Conservation (phyloP, 2,113 vertebrate genomes). For the Poeciliopsis occidentalis region DNA sequence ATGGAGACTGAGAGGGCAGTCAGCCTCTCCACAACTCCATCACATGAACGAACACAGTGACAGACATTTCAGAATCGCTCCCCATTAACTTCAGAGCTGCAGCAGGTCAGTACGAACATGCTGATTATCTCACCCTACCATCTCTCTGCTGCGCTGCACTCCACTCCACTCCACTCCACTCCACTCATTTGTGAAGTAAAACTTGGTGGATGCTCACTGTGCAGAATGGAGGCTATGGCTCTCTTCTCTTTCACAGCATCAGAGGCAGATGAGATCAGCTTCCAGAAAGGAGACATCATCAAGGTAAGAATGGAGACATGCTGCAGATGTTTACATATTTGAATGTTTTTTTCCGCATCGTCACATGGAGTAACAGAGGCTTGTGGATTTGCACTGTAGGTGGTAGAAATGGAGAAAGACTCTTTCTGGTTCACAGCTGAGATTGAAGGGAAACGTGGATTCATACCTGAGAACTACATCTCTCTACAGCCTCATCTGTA, state of each 20-base stretch:
- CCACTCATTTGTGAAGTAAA: not conserved
- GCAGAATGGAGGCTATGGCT: conserved; percentile 89
- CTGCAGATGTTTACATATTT: not conserved
- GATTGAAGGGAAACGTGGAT: conserved; percentile 86
- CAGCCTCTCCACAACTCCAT: conserved; percentile 19
- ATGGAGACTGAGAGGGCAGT: conserved; percentile 21
- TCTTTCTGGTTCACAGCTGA: conserved; percentile 95
- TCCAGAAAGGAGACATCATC: conserved; percentile 88
- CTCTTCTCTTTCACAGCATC: conserved; percentile 88
- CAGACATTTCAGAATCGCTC: conserved; percentile 34
- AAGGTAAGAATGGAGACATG: conserved; percentile 82
- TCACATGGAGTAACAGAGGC: conserved; percentile 7
- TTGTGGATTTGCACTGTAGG: conserved; percentile 74
- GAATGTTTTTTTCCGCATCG: not conserved
- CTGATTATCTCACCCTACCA: conserved; percentile 41
- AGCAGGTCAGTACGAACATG: conserved; percentile 45
- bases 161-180: not conserved
- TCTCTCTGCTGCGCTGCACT: conserved; percentile 9
- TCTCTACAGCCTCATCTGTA: conserved; percentile 90
- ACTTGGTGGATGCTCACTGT: not conserved
- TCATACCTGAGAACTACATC: conserved; percentile 93
- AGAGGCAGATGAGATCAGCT: conserved; percentile 87
- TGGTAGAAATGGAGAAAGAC: conserved; percentile 95
- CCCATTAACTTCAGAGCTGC: conserved; percentile 72
- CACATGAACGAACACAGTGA: conserved; percentile 57